Evolutionary conservation across 53 echinoderm and acorn worm species (phyloP), one percentile per base, ranked within the genome.

Genomic region (Echinarachnius parma): DNA sequence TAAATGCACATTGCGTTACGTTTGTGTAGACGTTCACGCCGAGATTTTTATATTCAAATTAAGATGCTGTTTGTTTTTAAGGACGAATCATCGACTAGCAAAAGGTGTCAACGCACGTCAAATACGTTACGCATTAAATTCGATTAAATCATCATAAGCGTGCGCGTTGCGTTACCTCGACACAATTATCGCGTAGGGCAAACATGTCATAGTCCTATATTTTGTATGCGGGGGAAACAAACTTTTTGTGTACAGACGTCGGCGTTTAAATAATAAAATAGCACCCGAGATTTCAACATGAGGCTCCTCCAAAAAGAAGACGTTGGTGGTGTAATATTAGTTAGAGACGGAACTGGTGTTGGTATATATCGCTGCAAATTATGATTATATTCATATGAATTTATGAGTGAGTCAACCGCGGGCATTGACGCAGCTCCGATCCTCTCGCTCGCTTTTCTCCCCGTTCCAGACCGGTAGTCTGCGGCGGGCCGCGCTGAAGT

Each of bases 311-410:
- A 44, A 45, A 45, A 28, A 47, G 39, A 65, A 65, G 46, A 30
- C 44, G 65, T 27, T 65, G 65, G 46, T 47, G 47, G 65, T 65
- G 65, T 45, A 44, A 65, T 46, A 65, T 28, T 28, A 45, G 46
- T 44, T 44, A 20, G 47, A n/a, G n/a, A n/a, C n/a, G n/a, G n/a
- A n/a, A n/a, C n/a, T n/a, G n/a, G n/a, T n/a, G n/a, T n/a, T n/a
- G n/a, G n/a, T n/a, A n/a, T n/a, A n/a, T n/a, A n/a, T n/a, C n/a
- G 68, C 24, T 48, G 68, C 68, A 68, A 68, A 68, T n/a, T 68
- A 50, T 68, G 50, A 68, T 68, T 68, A 68, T 50, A 68, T 68
- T 68, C 68, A 68, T 68, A 68, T 68, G 50, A 68, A 68, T 68
- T 68, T 68, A 68, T 68, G 68, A 68, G 68, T 68, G 50, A 68